Evolutionary conservation across 2,113 vertebrate genomes (phyloP).

Genomic region (Atlantisia rogersi): DNA sequence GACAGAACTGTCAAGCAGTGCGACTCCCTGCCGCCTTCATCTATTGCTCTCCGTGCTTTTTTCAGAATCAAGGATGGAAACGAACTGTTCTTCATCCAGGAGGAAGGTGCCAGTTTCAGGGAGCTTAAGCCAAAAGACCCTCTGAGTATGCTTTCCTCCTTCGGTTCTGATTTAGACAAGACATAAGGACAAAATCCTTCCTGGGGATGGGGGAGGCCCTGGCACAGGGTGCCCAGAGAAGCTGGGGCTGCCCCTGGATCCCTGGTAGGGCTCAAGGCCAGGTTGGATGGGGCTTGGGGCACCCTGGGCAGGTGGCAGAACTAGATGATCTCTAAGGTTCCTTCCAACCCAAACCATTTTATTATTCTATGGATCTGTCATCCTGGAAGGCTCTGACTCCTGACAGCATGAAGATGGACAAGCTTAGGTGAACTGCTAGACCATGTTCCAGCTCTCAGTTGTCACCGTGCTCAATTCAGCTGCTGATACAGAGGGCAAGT

Average conservation of each 20-base stretch:
- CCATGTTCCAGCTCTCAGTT: neutral
- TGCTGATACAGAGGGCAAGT: neutral
- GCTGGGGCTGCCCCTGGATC: too few relatives aligned
- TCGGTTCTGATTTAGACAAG: neutral
- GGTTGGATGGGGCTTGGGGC: too few relatives aligned
- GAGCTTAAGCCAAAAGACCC: neutral
- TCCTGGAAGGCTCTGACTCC: neutral
- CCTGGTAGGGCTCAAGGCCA: too few relatives aligned
- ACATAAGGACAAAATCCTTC: too few relatives aligned
- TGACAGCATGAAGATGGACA: neutral
- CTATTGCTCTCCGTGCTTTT: neutral
- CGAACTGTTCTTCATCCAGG: neutral
- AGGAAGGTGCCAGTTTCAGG: neutral
- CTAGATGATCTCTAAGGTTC: too few relatives aligned
- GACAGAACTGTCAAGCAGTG: neutral
- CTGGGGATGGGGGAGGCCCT: too few relatives aligned
- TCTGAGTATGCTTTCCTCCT: neutral
- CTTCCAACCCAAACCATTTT: too few relatives aligned
- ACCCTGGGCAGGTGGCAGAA: too few relatives aligned
- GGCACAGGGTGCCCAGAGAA: too few relatives aligned
- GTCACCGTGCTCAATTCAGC: neutral
- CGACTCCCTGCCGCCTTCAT: neutral
- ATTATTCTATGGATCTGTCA: neutral
- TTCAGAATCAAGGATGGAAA: neutral
- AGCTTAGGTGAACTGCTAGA: neutral